phyloP scores from a whole-genome alignment of 2,888 invertebrate genomes.

The Silvanus unidentatus region DNA sequence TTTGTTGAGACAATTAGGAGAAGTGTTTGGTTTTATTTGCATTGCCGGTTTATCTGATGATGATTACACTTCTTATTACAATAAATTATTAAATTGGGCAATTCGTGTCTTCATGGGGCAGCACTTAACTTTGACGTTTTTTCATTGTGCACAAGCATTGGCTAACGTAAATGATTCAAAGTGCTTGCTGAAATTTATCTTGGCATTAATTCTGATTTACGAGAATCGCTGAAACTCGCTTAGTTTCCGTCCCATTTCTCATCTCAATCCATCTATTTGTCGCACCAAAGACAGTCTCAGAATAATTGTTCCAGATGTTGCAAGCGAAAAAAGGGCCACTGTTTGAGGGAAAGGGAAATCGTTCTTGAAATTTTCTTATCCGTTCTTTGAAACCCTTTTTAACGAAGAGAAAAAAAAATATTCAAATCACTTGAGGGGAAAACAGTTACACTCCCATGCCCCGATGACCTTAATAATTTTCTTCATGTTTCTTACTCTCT shows the following conservation, averaged over 20 bases:
- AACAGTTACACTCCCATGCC: too few species aligned
- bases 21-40: too few species aligned
- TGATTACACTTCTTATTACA: slow-evolving; percentile 7
- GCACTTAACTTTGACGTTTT: slow-evolving; percentile 18
- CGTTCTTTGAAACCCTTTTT: neutral
- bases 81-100: slow-evolving; percentile 14
- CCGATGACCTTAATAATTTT: too few species aligned
- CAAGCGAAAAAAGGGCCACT: too few species aligned
- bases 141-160: slow-evolving; percentile 16
- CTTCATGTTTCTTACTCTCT: too few species aligned
- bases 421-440: too few species aligned
- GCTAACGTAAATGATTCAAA: slow-evolving; percentile 25
- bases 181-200: slow-evolving; percentile 36
- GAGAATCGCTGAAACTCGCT: slow-evolving; percentile 37
- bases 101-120: slow-evolving; percentile 10
- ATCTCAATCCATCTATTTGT: slow-evolving; percentile 40
- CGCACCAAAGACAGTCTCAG: slow-evolving; percentile 22
- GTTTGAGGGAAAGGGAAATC: neutral
- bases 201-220: slow-evolving; percentile 44
- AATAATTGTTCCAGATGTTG: slow-evolving; percentile 15
- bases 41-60: neutral
- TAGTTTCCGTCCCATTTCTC: slow-evolving; percentile 39
- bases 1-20: too few species aligned
- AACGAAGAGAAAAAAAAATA: too few species aligned
- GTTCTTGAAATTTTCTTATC: slow-evolving; percentile 12